phyloP scores from a whole-genome alignment of 2,113 vertebrate species.

The Lynx canadensis region DNA sequence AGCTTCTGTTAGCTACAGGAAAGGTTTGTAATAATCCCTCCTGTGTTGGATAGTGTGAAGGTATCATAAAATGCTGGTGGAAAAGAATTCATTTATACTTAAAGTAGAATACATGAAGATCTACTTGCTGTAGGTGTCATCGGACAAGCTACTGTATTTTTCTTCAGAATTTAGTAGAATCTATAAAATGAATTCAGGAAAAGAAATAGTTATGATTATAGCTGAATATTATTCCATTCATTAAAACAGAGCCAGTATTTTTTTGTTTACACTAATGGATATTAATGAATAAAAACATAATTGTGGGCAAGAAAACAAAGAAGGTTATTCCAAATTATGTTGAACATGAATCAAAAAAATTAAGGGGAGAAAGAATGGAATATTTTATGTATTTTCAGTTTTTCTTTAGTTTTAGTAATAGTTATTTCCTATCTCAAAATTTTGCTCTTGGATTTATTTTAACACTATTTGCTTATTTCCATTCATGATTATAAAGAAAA shows the following conservation, averaged over 20 bases:
- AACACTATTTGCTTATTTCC: not conserved
- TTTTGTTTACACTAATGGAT: not conserved
- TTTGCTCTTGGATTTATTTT: not conserved
- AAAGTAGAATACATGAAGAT: not conserved
- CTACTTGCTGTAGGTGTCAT: not conserved
- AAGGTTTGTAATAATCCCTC: not conserved
- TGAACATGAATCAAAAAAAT: conserved; percentile 45
- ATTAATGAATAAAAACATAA: not conserved
- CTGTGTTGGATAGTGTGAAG: not conserved
- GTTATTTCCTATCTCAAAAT: not conserved
- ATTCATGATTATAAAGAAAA: not conserved
- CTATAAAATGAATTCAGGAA: conserved; percentile 18
- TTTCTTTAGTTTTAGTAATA: conserved; percentile 25
- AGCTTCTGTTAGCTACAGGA: conserved; percentile 1
- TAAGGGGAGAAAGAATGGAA: not conserved
- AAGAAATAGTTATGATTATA: not conserved
- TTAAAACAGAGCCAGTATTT: not conserved
- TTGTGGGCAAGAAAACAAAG: not conserved
- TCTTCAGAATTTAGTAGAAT: not conserved
- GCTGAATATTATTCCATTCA: not conserved
- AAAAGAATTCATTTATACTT: not conserved
- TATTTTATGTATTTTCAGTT: not conserved
- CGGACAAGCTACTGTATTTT: not conserved
- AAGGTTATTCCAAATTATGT: not conserved
- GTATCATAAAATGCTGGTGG: not conserved